A percentile compares a stretch with the other conserved stretches of the same genome.
phyloP scores from a whole-genome alignment of 2,797 vertebrate genomes.

The Tadarida brasiliensis region DNA sequence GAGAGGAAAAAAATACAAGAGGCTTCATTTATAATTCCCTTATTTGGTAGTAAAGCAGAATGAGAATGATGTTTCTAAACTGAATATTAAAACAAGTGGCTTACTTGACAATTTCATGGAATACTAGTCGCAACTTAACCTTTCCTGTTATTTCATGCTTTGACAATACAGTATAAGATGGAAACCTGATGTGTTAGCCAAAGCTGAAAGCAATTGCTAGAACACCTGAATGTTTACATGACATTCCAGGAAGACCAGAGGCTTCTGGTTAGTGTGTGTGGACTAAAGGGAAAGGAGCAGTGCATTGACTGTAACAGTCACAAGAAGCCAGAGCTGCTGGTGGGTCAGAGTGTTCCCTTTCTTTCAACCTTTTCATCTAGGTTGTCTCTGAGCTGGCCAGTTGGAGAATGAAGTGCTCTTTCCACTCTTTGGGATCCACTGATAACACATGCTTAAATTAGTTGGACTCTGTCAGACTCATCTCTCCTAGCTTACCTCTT shows the following conservation, averaged over 20 bases:
- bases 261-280: neutral
- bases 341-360: neutral
- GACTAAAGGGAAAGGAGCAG: neutral
- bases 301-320: rapidly evolving
- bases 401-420: neutral
- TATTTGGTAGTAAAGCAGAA: neutral
- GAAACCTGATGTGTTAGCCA: neutral
- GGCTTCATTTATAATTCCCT: neutral
- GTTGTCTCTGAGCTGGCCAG: neutral
- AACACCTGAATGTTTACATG: neutral
- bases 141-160: neutral
- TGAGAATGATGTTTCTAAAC: neutral
- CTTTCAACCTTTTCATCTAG: neutral
- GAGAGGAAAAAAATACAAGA: neutral
- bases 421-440: neutral
- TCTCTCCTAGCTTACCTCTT: neutral
- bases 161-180: neutral
- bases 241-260: neutral
- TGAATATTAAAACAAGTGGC: neutral
- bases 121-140: neutral
- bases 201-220: neutral
- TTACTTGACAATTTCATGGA: neutral
- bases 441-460: neutral
- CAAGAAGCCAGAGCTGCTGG: neutral
- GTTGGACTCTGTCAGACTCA: neutral